Conservation (phyloP, 2,113 vertebrate genomes). For the Myotis davidii region DNA sequence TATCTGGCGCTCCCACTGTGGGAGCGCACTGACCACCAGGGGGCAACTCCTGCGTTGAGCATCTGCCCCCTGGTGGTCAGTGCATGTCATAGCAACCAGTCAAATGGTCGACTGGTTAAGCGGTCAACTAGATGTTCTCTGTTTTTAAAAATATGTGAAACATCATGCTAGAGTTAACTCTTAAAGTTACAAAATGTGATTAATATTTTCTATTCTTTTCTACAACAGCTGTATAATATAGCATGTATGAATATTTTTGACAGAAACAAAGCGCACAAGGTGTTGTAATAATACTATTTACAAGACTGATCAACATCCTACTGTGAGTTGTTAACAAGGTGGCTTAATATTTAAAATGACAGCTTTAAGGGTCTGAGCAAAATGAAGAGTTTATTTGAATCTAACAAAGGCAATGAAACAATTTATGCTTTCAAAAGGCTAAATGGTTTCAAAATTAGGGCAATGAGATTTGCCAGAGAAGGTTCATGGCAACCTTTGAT, state of each 20-base stretch:
- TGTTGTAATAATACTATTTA: neutral
- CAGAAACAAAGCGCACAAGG: neutral
- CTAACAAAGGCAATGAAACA: neutral
- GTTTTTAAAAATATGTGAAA: neutral
- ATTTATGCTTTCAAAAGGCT: neutral
- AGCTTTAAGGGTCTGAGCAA: neutral
- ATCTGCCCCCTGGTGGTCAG: too few species aligned
- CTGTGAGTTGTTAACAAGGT: neutral
- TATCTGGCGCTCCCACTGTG: too few species aligned
- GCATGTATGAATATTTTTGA: neutral
- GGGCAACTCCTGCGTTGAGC: too few species aligned
- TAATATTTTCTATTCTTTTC: neutral
- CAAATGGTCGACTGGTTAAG: too few species aligned
- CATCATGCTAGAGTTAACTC: neutral
- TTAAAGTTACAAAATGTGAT: neutral
- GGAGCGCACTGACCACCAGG: too few species aligned
- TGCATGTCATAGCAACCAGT: too few species aligned
- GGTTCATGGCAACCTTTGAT: neutral
- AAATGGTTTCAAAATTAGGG: conserved; percentile 23
- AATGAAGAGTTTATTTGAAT: neutral
- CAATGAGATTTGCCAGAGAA: neutral
- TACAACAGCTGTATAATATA: neutral
- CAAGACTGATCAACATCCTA: neutral
- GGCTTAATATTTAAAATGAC: conserved; percentile 15
- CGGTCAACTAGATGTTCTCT: neutral